A percentile compares a stretch with the other conserved stretches of the same genome.
Evolutionary conservation across 2,888 invertebrate species (phyloP).

Genomic region (Gryllus longicercus): DNA sequence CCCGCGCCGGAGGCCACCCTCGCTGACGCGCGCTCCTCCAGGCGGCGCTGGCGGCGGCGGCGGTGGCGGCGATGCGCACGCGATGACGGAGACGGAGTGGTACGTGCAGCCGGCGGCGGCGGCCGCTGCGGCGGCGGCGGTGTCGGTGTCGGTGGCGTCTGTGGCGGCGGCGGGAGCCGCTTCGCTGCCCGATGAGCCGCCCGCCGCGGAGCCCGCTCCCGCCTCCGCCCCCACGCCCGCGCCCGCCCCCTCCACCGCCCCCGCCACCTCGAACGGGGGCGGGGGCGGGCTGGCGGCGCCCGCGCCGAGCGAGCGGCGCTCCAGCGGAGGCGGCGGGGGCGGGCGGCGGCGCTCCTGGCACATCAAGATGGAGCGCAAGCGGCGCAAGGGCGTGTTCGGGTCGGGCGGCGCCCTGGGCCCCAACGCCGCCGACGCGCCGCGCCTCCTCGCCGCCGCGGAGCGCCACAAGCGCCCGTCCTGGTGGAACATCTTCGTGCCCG

Average conservation of each 20-base stretch:
- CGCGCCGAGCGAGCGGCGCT: constrained; percentile 37
- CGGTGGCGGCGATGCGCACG: not conserved
- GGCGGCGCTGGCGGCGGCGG: constrained; percentile 4
- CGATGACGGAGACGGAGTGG: constrained; percentile 35
- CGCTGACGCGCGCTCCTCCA: constrained; percentile 11
- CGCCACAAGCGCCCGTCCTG: constrained; percentile 76
- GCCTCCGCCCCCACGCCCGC: constrained; percentile 35
- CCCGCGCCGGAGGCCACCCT: not conserved
- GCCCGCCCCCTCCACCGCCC: not conserved
- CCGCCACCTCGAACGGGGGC: constrained; percentile 34
- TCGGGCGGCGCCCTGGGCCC: constrained; percentile 22
- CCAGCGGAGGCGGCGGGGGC: constrained; percentile 47
- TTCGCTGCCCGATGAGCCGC: not conserved
- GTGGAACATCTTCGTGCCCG: constrained; percentile 86
- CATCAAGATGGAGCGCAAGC: constrained; percentile 45
- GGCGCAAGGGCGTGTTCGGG: constrained; percentile 50
- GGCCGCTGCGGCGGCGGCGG: constrained; percentile 26
- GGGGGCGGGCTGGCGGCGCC: constrained; percentile 38
- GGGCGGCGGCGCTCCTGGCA: constrained; percentile 64
- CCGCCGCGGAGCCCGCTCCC: constrained; percentile 24
- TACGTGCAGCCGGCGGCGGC: constrained; percentile 29
- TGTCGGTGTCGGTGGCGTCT: not conserved
- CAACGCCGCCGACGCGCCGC: constrained; percentile 26
- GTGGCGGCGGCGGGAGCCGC: constrained; percentile 4
- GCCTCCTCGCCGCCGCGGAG: constrained; percentile 46